These are phyloP conservation scores for Ophthalmolycus amberensis DNA, from an alignment of 2,113 vertebrate genomes.

Conservation along the genomic window DNA sequence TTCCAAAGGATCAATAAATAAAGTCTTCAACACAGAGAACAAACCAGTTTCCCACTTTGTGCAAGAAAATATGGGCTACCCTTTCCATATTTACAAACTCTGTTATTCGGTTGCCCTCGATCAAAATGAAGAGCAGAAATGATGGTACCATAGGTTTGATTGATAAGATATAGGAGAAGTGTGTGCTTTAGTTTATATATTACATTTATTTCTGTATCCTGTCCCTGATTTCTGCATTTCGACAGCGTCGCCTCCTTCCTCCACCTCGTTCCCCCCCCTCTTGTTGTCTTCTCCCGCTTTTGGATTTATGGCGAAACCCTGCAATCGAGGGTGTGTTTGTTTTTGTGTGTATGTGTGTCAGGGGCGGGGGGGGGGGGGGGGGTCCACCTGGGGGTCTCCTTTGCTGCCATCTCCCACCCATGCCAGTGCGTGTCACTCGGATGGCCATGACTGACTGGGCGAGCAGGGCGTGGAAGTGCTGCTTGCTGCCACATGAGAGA, in stretches of 20 bases:
- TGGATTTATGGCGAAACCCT: conserved; percentile 75
- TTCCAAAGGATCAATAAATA: conserved; percentile 82
- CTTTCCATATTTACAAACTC: conserved; percentile 79
- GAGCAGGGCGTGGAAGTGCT: conserved; percentile 80
- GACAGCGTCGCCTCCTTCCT: conserved; percentile 55
- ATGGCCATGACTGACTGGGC: conserved; percentile 65
- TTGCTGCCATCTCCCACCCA: conserved; percentile 64
- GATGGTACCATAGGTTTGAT: conserved; percentile 64
- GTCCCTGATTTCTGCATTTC: conserved; percentile 80
- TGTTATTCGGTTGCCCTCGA: conserved; percentile 48
- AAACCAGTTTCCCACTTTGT: conserved; percentile 75
- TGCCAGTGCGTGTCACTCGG: conserved; percentile 63
- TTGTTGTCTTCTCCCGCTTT: conserved; percentile 42
- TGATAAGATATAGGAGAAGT: conserved; percentile 71
- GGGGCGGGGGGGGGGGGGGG: conserved; percentile 20
- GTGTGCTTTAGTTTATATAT: conserved; percentile 78
- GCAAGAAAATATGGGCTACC: conserved; percentile 82
- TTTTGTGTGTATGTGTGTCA: conserved; percentile 9
- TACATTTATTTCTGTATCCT: conserved; percentile 69
- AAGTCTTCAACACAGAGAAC: conserved; percentile 75
- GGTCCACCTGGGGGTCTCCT: conserved; percentile 72
- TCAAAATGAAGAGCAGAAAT: conserved; percentile 64
- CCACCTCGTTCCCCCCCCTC: background rate
- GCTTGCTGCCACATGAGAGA: conserved; percentile 83
- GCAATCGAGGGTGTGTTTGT: conserved; percentile 58